Evolutionary conservation across 2,113 vertebrate genomes (phyloP).

Genomic region (Petrocephalus zakoni): DNA sequence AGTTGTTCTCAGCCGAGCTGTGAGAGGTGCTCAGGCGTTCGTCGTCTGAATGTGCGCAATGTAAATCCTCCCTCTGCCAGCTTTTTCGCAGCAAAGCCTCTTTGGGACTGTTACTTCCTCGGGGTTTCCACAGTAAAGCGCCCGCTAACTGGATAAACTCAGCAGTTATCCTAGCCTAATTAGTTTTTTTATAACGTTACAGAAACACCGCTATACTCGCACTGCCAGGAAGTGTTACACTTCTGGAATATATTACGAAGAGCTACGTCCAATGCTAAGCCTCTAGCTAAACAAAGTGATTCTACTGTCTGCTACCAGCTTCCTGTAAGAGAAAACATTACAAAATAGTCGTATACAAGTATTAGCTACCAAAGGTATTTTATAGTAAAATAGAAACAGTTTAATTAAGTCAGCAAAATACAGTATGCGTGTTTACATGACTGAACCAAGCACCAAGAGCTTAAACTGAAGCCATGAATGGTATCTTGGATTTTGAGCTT

Average conservation of each 20-base stretch:
- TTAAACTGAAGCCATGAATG: background rate
- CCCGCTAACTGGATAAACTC: constrained; percentile 40
- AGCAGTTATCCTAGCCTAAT: constrained; percentile 35
- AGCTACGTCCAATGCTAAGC: background rate
- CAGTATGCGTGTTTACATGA: background rate
- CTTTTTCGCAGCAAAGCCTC: constrained; percentile 59
- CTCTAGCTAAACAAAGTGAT: background rate
- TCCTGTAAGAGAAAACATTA: background rate
- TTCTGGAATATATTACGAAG: background rate
- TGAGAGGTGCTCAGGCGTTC: background rate
- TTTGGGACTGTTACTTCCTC: constrained; percentile 44
- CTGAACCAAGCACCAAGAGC: background rate
- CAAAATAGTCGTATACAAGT: background rate
- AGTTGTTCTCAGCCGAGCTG: background rate
- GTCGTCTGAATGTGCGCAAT: constrained; percentile 22
- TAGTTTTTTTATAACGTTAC: constrained; percentile 23
- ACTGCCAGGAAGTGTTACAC: background rate
- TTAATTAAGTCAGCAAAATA: background rate
- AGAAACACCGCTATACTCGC: background rate
- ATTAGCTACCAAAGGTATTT: background rate
- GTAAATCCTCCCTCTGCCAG: constrained; percentile 34
- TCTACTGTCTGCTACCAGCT: background rate
- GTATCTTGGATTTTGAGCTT: background rate
- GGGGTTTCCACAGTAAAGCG: constrained; percentile 29
- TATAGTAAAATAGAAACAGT: background rate